Percentiles rank a stretch among this genome's conserved stretches.
Evolutionary conservation across 2,797 vertebrate species (phyloP).

Genomic region (Phaenicophaeus curvirostris): DNA sequence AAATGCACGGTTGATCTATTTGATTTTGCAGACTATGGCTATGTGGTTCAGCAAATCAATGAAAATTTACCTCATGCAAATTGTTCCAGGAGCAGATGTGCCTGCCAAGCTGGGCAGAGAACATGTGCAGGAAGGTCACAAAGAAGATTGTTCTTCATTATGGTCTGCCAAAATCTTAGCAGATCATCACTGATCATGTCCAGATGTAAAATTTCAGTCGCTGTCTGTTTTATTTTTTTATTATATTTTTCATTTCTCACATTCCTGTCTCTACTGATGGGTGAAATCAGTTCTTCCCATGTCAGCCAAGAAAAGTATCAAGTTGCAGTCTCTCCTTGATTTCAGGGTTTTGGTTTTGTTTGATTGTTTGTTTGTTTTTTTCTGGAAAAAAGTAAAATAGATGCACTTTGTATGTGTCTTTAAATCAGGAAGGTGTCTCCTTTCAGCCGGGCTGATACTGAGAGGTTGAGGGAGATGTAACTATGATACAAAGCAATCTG

Average conservation of each 20-base stretch:
- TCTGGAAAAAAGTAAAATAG: neutral
- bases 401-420: neutral
- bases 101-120: conserved; percentile 55
- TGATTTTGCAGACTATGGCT: neutral
- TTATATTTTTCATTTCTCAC: conserved; percentile 25
- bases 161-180: conserved; percentile 42
- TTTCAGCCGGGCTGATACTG: neutral
- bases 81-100: conserved; percentile 54
- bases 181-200: conserved; percentile 34
- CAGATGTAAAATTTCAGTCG: conserved; percentile 49
- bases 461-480: neutral
- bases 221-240: conserved; percentile 19
- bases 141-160: conserved; percentile 38
- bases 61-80: conserved; percentile 58
- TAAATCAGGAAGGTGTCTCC: neutral
- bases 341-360: neutral
- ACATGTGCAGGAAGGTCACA: conserved; percentile 50
- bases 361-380: neutral
- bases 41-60: conserved; percentile 45
- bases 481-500: neutral
- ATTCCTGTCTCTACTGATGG: conserved; percentile 26
- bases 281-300: conserved; percentile 50
- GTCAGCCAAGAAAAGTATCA: conserved; percentile 24
- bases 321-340: neutral
- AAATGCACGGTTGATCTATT: neutral